Evolutionary conservation across 2,888 invertebrate genomes (phyloP), one percentile per base, ranked within the genome.

Genomic region (Druceiella hillmani): DNA sequence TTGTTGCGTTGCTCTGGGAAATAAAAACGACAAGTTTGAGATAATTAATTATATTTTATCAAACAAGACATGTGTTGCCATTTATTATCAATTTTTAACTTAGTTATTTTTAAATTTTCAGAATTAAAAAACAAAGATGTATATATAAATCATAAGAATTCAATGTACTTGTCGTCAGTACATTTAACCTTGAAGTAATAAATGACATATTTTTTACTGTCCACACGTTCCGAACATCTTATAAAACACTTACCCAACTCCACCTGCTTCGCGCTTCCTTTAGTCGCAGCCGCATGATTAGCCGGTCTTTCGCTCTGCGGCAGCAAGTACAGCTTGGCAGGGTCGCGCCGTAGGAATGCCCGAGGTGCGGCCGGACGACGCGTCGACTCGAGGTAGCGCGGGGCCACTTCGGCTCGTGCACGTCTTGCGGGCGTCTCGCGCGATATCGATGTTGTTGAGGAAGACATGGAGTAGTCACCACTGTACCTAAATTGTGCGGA

Each of bases 371-470:
- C n/a, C n/a, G 53, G 57, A 66, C n/a, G n/a, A n/a, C n/a, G n/a
- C n/a, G n/a, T n/a, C n/a, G n/a, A n/a, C 59, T 79, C 79, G 41
- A 79, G 55, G 52, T 79, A 79, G 32, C 77, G 67, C 4, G 67
- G 67, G 50, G 61, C 62, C 27, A 64, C 49, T 17, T 10, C 28
- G 36, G 16, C 29, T 9, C 36, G 39, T 22, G 38, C 36, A 15
- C 55, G 54, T 17, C 53, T 53, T 7, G 57, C 56, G 48, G 55
- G 57, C 49, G 59, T 60, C 37, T 56, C 34, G 7, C 30, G 54
- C 44, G 62, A 56, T 2, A 61, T 56, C 0, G 69, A 68, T 33
- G 68, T 66, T 11, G 69, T 68, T 0, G 72, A 70, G 24, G 72
- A 72, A 34, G 70, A 69, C 62, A 70, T 64, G 0, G 70, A 70